Conservation (phyloP, 53 echinoderm and acorn worm species). For the Luidia sarsii region DNA sequence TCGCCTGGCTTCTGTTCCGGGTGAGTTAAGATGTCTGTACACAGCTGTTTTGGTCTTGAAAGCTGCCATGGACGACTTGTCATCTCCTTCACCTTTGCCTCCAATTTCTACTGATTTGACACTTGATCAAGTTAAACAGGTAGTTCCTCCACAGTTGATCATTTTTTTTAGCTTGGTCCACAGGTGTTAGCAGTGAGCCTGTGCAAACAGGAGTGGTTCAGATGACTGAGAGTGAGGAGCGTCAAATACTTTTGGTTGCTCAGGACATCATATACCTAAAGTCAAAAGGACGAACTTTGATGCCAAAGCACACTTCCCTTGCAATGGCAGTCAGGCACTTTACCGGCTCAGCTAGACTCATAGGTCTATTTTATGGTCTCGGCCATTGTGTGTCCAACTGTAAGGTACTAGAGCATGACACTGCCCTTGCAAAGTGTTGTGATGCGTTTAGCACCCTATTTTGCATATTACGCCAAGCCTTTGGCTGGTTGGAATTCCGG, state of each 20-base stretch:
- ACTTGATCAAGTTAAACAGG: not conserved
- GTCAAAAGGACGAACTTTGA: conserved; percentile 42
- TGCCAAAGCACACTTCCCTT: conserved; percentile 64
- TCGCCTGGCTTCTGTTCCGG: no score
- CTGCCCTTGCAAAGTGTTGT: no score
- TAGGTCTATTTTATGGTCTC: conserved; percentile 70
- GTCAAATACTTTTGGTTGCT: conserved; percentile 28
- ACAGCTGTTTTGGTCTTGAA: not conserved
- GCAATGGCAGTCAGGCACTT: conserved; percentile 75
- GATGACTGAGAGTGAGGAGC: conserved; percentile 16
- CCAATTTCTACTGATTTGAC: not conserved
- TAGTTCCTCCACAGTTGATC: not conserved
- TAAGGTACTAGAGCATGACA: no score
- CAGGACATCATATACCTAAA: conserved; percentile 59
- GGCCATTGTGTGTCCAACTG: conserved; percentile 72
- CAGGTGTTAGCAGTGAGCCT: conserved; percentile 25
- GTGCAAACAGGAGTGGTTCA: not conserved
- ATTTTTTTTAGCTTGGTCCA: conserved; percentile 41
- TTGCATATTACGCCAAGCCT: no score
- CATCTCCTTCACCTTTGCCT: not conserved
- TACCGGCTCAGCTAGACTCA: conserved; percentile 64
- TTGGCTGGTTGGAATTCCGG: no score
- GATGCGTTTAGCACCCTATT: no score
- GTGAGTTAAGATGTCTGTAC: not conserved
- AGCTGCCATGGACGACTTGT: not conserved